Evolutionary conservation across 1,140 invertebrate species (phyloP), one percentile per base, ranked within the genome.

Genomic region (Zaprionus ghesquierei): DNA sequence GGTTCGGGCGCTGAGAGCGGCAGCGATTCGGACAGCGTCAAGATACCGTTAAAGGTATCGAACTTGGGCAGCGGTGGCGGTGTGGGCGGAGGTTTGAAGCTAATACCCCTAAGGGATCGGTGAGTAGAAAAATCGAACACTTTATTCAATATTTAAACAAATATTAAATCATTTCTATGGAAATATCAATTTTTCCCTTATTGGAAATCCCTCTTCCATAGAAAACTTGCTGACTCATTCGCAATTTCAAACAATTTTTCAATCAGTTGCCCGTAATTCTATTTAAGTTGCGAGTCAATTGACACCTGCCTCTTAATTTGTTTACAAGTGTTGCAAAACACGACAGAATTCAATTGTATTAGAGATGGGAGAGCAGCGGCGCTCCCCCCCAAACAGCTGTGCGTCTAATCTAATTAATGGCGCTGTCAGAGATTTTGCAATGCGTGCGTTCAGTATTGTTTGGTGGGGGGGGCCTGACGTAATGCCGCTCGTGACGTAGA

Each of bases 11-110:
- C 90, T 50, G 90, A 91, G 64, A 91, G 90, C 27, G 90, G 90
- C 82, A 91, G 90, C 18, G 95, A 96, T 86, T 95, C 95, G 22
- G 95, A 96, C 77, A 94, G 94, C 82, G 84, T 94, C 56, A 91
- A 93, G 59, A 94, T 94, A 71, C 94, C 90, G 74, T 66, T 92
- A n/a, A 92, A 92, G 93, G 92, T 79, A 74, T 92, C 79, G 73
- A 91, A 90, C 63, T 71, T 91, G 75, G 90, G 90, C 64, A 84
- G 51, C 58, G 84, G 79, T 56, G 69, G 74, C 65, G 74, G 74
- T 41, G 66, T 75, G 15, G 79, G 69, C 12, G 69, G 23, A 62
- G 76, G 59, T 22, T 27, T 69, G 13, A 91, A 91, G 49, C 63
- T 91, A 33, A 56, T 91, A 69, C 93, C 94, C 2, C 94, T 95